Conservation (phyloP, 1,140 invertebrate genomes). For the Drosophila orosa region DNA sequence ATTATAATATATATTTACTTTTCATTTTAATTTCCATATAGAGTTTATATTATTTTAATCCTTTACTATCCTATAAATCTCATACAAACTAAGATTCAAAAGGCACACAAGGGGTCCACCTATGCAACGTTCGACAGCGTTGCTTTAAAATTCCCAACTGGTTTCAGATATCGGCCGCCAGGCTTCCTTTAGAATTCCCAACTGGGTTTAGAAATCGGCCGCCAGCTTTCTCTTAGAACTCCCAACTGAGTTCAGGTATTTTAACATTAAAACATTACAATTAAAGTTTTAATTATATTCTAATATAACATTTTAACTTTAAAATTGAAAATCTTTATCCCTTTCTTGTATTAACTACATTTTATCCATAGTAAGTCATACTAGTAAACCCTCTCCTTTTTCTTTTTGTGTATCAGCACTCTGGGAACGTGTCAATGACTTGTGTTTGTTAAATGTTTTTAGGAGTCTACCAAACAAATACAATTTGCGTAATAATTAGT, state of each 20-base stretch:
- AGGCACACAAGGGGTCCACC: too few species aligned
- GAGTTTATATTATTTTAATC: not conserved
- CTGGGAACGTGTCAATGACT: slow-evolving; percentile 49
- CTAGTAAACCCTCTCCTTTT: not conserved
- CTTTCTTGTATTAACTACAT: not conserved
- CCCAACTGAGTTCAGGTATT: not conserved
- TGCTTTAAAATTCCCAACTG: not conserved
- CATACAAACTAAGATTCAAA: too few species aligned
- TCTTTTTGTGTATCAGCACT: slow-evolving; percentile 7
- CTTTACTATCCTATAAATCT: too few species aligned
- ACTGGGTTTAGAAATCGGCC: not conserved
- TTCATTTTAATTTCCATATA: not conserved
- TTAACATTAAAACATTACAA: not conserved
- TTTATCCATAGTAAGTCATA: too few species aligned
- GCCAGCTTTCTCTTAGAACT: not conserved
- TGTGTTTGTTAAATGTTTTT: slow-evolving; percentile 30
- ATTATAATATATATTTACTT: not conserved
- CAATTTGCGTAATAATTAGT: slow-evolving; percentile 61
- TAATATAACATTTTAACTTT: not conserved
- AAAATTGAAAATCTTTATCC: not conserved
- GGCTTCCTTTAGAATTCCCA: not conserved
- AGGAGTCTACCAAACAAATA: slow-evolving; percentile 36
- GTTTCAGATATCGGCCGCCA: not conserved
- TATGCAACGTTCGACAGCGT: too few species aligned
- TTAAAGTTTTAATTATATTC: not conserved